Conservation (phyloP, 2,113 vertebrate genomes). For the Garra rufa region DNA sequence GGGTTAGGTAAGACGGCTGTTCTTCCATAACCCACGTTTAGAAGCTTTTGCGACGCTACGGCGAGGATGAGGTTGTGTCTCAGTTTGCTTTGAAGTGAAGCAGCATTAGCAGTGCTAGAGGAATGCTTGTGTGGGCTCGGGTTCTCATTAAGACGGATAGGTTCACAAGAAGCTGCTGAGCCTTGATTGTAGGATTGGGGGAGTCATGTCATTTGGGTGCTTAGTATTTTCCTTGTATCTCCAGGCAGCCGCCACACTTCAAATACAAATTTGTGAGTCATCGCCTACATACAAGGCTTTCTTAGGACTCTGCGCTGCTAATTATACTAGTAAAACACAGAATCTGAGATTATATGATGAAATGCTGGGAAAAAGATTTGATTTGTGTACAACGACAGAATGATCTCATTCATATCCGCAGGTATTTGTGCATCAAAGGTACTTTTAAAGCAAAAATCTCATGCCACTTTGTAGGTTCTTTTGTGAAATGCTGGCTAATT, state of each 20-base stretch:
- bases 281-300: not conserved
- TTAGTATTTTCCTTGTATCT: not conserved
- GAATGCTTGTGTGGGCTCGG: not conserved
- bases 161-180: slow-evolving; percentile 14
- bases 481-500: not conserved
- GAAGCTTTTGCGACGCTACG: not conserved
- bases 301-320: not conserved
- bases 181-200: slow-evolving; percentile 22
- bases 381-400: not conserved
- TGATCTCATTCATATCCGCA: not conserved
- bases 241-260: slow-evolving; percentile 3
- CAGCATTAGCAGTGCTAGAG: not conserved
- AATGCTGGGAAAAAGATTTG: not conserved
- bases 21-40: not conserved
- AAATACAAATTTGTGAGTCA: not conserved
- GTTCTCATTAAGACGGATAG: slow-evolving; percentile 31
- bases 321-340: not conserved
- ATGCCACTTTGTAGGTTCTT: not conserved
- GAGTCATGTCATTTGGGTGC: slow-evolving; percentile 16
- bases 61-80: not conserved
- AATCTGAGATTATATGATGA: not conserved
- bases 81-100: slow-evolving; percentile 12
- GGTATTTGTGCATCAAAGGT: not conserved
- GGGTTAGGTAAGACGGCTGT: not conserved
- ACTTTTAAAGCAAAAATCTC: not conserved